phyloP scores from a whole-genome alignment of 2,797 vertebrate genomes.

The Enteromius viviparus region DNA sequence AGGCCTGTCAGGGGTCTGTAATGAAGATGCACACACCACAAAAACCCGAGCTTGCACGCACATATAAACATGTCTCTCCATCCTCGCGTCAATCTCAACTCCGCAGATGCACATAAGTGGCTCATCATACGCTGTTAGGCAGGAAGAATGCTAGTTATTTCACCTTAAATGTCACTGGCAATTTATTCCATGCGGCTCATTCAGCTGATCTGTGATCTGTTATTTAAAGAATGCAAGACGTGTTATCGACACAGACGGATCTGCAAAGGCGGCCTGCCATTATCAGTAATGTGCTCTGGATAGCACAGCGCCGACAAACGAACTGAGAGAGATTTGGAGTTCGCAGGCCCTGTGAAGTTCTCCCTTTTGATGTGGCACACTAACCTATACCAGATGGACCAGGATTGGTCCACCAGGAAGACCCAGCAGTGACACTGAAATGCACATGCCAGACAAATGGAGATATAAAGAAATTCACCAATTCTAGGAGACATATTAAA shows the following conservation, averaged over 20 bases:
- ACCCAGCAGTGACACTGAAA: conserved; percentile 57
- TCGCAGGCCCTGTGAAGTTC: conserved; percentile 58
- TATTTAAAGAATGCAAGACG: conserved; percentile 61
- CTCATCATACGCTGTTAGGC: conserved; percentile 51
- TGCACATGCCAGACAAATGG: conserved; percentile 34
- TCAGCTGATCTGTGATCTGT: conserved; percentile 65
- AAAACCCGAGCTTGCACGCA: conserved; percentile 30
- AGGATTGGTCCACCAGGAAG: conserved; percentile 50
- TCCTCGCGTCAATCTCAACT: conserved; percentile 36
- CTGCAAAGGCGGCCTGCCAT: conserved; percentile 65
- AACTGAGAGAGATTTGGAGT: conserved; percentile 59
- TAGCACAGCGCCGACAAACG: conserved; percentile 60
- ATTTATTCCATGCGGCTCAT: conserved; percentile 60
- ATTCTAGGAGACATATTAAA: background rate
- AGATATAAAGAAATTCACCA: background rate
- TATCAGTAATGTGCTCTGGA: conserved; percentile 60
- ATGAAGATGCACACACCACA: conserved; percentile 47
- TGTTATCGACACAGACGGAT: conserved; percentile 63
- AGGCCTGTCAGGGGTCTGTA: conserved; percentile 42
- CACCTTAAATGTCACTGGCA: conserved; percentile 60
- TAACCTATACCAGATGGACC: conserved; percentile 74
- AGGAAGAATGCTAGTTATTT: conserved; percentile 56
- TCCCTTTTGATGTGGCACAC: conserved; percentile 69
- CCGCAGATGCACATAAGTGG: conserved; percentile 50
- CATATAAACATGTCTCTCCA: conserved; percentile 16